Evolutionary conservation across 2,888 invertebrate genomes (phyloP).

Genomic region (Allygus modestus): DNA sequence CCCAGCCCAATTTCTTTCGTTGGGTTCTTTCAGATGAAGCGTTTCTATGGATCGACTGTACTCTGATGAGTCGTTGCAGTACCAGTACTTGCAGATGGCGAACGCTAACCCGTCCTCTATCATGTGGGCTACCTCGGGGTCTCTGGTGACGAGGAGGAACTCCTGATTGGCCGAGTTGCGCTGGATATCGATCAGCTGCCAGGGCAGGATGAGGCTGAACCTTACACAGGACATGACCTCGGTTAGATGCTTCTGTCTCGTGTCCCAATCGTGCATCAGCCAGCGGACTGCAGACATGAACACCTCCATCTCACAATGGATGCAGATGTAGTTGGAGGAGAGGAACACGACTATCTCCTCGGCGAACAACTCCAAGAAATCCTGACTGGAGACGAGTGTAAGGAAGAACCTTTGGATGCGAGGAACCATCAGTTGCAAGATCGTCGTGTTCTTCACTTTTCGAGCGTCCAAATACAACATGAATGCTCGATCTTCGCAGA

Average conservation of each 20-base stretch:
- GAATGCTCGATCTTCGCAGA: conserved; percentile 87
- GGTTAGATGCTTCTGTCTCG: conserved; percentile 78
- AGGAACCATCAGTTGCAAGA: conserved; percentile 85
- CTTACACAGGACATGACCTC: conserved; percentile 84
- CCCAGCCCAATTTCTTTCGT: conserved; percentile 84
- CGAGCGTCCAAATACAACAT: conserved; percentile 81
- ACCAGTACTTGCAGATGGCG: conserved; percentile 88
- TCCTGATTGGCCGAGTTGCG: conserved; percentile 85
- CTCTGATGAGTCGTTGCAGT: conserved; percentile 84
- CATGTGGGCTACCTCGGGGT: conserved; percentile 84
- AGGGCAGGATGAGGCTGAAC: conserved; percentile 88
- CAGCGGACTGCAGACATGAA: conserved; percentile 89
- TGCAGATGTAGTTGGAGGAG: conserved; percentile 84
- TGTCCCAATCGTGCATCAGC: conserved; percentile 84
- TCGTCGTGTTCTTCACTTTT: conserved; percentile 77
- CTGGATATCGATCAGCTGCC: conserved; percentile 88
- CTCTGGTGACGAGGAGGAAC: conserved; percentile 82
- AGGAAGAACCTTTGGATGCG: conserved; percentile 87
- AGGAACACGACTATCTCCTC: conserved; percentile 84
- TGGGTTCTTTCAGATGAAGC: conserved; percentile 82
- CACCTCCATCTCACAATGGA: conserved; percentile 84
- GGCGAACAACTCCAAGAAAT: conserved; percentile 82
- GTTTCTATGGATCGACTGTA: conserved; percentile 85
- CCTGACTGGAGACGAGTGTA: conserved; percentile 85
- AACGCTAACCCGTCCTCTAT: conserved; percentile 90